phyloP scores from a whole-genome alignment of 2,797 vertebrate genomes.

The Tragelaphus eurycerus region DNA sequence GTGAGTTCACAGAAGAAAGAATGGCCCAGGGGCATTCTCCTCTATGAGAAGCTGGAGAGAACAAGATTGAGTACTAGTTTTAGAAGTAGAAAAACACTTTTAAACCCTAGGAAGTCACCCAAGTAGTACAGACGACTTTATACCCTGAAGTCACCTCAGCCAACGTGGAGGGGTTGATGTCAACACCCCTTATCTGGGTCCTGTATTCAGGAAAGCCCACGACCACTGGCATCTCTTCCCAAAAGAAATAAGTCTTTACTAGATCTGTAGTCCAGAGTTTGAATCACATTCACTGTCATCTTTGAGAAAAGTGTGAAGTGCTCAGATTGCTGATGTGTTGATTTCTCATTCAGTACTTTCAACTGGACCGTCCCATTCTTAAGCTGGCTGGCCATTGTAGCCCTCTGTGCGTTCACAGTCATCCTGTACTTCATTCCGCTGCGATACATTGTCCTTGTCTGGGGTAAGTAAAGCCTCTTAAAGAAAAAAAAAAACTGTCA shows the following conservation, averaged over 20 bases:
- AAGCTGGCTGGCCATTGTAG: slow-evolving; percentile 95
- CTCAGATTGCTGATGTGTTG: slow-evolving; percentile 52
- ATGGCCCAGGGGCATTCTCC: neutral
- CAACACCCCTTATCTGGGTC: neutral
- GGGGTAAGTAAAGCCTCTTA: slow-evolving; percentile 90
- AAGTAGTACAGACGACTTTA: neutral
- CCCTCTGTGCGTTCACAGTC: slow-evolving; percentile 89
- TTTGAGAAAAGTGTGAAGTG: slow-evolving; percentile 37
- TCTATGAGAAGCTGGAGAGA: neutral
- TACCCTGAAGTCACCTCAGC: neutral
- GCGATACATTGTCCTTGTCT: slow-evolving; percentile 95
- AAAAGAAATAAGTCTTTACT: neutral
- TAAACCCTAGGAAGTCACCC: neutral
- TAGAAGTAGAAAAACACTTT: neutral
- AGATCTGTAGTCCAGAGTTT: slow-evolving; percentile 23
- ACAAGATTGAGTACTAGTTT: neutral
- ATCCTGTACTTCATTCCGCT: slow-evolving; percentile 96
- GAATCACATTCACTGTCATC: slow-evolving; percentile 20
- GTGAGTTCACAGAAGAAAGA: neutral
- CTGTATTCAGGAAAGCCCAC: neutral
- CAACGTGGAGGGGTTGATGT: neutral
- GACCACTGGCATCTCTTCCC: neutral
- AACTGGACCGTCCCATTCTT: slow-evolving; percentile 99
- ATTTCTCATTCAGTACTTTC: slow-evolving; percentile 90
- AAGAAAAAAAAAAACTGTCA: slow-evolving; percentile 5